Conservation (phyloP, 2,888 invertebrate species). For the Drosophila birchii region DNA sequence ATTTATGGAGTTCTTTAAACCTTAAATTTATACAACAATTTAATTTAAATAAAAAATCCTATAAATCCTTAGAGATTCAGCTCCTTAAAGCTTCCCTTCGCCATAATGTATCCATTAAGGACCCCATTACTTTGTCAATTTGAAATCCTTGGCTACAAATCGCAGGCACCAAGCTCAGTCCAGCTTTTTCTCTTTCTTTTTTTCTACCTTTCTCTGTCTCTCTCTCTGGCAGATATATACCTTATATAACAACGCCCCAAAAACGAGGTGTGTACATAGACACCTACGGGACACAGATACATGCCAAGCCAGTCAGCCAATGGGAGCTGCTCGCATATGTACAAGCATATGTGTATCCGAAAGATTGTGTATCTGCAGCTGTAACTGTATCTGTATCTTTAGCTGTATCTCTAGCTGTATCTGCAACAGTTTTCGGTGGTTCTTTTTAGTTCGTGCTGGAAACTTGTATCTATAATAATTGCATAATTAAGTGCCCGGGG, state of each 20-base stretch:
- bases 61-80: background rate
- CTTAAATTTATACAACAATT: background rate
- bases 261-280: conserved; percentile 31
- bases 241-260: conserved; percentile 62
- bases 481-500: conserved; percentile 44
- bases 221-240: conserved; percentile 13
- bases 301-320: conserved; percentile 45
- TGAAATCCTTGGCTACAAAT: conserved; percentile 3
- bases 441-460: conserved; percentile 23
- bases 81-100: background rate
- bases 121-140: conserved; percentile 1
- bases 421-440: conserved; percentile 35
- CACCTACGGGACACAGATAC: conserved; percentile 34
- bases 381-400: conserved; percentile 19
- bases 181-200: background rate
- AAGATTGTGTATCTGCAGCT: conserved; percentile 27
- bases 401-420: conserved; percentile 13
- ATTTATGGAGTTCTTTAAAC: background rate
- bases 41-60: background rate
- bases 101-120: conserved; percentile 3
- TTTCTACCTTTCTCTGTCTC: background rate
- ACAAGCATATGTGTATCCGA: conserved; percentile 30
- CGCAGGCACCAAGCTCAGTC: background rate
- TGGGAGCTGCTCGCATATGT: conserved; percentile 48
- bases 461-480: conserved; percentile 37